Percentiles rank a stretch among this genome's conserved stretches.
Conservation (phyloP, 23 tunicate species). For the Styela clava region DNA sequence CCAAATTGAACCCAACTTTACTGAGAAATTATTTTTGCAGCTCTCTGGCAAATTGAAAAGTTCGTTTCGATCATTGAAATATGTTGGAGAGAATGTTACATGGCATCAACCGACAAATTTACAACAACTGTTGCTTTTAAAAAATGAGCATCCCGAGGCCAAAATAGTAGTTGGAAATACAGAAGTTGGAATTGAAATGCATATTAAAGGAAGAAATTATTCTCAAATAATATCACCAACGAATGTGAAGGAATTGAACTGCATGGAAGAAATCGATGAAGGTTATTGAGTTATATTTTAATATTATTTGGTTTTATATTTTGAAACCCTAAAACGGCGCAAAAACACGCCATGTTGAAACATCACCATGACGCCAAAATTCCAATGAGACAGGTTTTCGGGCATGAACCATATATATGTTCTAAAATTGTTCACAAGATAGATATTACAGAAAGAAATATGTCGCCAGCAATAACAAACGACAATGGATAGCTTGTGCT, state of each 20-base stretch:
- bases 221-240: conserved; percentile 42
- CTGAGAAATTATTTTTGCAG: not conserved
- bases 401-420: no score
- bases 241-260: conserved; percentile 45
- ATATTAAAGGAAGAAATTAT: conserved; percentile 54
- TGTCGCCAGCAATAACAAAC: no score
- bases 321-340: no score
- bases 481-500: no score
- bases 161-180: conserved; percentile 89
- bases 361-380: no score
- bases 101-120: conserved; percentile 85
- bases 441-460: no score
- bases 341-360: no score
- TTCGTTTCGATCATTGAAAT: conserved; percentile 30
- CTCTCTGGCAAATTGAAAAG: not conserved
- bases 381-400: no score
- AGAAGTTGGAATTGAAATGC: conserved; percentile 85
- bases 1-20: not conserved
- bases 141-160: conserved; percentile 61
- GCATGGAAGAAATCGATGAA: conserved; percentile 18
- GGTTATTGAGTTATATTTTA: no score
- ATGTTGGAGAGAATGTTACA: conserved; percentile 71
- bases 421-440: no score
- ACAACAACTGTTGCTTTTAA: conserved; percentile 47
- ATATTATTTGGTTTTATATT: no score